Evolutionary conservation across 2,797 vertebrate species (phyloP).

Genomic region (Natrix natrix): DNA sequence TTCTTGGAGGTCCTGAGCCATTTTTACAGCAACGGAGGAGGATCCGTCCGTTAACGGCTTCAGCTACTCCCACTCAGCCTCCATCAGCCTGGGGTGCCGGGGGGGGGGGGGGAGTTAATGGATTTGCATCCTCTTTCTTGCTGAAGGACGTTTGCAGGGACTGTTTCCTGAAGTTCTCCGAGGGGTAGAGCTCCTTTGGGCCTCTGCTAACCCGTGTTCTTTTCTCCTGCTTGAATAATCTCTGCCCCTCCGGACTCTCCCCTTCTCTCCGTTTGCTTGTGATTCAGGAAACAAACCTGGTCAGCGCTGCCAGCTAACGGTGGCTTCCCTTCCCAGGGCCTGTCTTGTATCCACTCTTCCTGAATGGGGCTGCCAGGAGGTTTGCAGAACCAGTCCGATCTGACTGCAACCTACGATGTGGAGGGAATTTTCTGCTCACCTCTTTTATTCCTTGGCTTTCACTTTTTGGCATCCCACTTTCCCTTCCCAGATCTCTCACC

Average conservation of each 20-base stretch:
- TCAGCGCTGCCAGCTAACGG: neutral
- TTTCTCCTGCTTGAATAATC: neutral
- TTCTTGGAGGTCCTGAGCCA: neutral
- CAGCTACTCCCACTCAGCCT: neutral
- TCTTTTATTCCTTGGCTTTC: neutral
- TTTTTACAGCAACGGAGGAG: neutral
- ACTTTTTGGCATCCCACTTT: neutral
- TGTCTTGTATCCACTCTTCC: neutral
- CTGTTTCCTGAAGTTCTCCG: neutral
- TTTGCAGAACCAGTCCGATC: neutral
- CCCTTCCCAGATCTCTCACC: neutral
- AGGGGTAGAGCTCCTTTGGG: neutral
- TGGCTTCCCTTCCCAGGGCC: neutral
- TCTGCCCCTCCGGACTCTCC: neutral
- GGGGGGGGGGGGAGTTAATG: neutral
- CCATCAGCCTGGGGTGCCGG: neutral
- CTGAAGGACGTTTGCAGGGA: neutral
- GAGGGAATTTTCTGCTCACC: no score
- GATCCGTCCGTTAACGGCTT: neutral
- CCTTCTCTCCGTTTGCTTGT: neutral
- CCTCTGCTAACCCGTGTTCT: neutral
- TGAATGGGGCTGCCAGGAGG: neutral
- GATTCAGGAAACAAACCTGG: neutral
- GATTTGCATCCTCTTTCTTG: neutral
- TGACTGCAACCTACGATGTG: no score